phyloP scores from a whole-genome alignment of 2,113 vertebrate species.

The Fukomys damarensis region DNA sequence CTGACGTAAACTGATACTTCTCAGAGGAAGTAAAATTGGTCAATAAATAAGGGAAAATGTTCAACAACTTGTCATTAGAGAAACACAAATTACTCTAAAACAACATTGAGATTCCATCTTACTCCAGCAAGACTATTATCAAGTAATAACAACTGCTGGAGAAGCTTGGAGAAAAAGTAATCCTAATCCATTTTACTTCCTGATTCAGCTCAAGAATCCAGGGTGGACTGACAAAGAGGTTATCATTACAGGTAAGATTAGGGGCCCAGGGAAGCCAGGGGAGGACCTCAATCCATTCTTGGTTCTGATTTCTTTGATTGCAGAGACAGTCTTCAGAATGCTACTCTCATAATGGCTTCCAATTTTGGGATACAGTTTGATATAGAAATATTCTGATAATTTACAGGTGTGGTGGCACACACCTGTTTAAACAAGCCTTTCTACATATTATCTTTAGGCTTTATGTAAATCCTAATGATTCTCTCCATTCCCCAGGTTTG shows the following conservation, averaged over 20 bases:
- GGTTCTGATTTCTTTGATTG: background rate
- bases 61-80: background rate
- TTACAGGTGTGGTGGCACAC: background rate
- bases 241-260: background rate
- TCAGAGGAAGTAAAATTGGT: background rate
- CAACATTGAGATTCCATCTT: background rate
- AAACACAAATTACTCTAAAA: background rate
- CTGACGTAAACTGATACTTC: background rate
- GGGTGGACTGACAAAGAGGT: too few species aligned
- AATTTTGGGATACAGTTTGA: background rate
- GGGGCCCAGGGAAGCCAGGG: background rate
- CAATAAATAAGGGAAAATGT: background rate
- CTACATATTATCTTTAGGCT: background rate
- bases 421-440: background rate
- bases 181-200: background rate
- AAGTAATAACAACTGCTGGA: background rate
- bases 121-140: background rate
- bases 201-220: background rate
- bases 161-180: background rate
- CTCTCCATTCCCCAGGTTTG: background rate
- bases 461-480: constrained; percentile 45
- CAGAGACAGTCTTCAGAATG: background rate
- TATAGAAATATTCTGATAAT: background rate
- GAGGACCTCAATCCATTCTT: background rate
- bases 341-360: background rate